Evolutionary conservation across 2,888 invertebrate genomes (phyloP).

Genomic region (Volucella inanis): DNA sequence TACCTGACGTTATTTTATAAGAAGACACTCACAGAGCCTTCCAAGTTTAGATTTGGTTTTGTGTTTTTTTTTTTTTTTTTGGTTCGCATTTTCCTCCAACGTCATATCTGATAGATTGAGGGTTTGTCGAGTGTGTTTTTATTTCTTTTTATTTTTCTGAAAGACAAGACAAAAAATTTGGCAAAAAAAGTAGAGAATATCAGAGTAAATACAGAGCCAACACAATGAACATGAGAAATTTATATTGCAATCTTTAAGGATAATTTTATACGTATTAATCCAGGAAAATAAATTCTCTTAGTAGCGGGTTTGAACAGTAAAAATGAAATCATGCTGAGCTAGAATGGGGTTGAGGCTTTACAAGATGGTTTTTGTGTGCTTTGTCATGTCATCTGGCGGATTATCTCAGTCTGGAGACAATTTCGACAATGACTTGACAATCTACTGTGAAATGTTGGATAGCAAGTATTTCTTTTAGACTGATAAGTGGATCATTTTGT

Average conservation of each 20-base stretch:
- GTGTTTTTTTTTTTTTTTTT: slow-evolving; percentile 13
- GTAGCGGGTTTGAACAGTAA: slow-evolving; percentile 21
- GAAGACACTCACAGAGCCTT: slow-evolving; percentile 32
- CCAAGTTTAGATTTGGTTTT: not conserved
- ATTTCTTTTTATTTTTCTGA: not conserved
- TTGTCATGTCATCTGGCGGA: slow-evolving; percentile 38
- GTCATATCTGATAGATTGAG: slow-evolving; percentile 18
- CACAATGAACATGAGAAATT: slow-evolving; percentile 30
- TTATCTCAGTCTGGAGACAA: slow-evolving; percentile 27
- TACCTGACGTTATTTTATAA: slow-evolving; percentile 56
- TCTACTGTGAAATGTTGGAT: slow-evolving; percentile 4
- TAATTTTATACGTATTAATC: slow-evolving; percentile 62
- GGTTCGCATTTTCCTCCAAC: not conserved
- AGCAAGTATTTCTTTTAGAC: not conserved
- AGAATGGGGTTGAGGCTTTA: slow-evolving; percentile 21
- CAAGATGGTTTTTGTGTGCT: slow-evolving; percentile 16
- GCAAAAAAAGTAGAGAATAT: not conserved
- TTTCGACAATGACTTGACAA: slow-evolving; percentile 17
- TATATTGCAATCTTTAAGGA: slow-evolving; percentile 53
- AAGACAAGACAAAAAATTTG: not conserved
- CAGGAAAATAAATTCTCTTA: slow-evolving; percentile 44
- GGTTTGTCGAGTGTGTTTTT: slow-evolving; percentile 14
- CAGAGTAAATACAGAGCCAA: not conserved
- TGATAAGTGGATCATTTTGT: slow-evolving; percentile 13
- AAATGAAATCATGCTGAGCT: slow-evolving; percentile 46